Percentiles rank a stretch among this genome's conserved stretches.
Evolutionary conservation across 1,140 invertebrate genomes (phyloP).

Genomic region (Hirudo medicinalis): DNA sequence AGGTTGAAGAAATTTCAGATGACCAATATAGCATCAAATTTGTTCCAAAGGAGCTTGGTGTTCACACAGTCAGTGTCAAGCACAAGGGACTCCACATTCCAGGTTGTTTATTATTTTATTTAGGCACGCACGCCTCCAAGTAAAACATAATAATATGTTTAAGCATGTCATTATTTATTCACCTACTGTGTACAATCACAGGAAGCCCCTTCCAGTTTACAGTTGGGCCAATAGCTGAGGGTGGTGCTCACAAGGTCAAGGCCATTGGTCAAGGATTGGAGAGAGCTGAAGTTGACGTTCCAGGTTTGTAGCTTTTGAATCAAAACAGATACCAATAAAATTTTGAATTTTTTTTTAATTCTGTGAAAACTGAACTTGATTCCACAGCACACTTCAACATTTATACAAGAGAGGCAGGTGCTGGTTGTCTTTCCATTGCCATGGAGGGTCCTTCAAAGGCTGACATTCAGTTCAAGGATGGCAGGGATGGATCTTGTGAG

Average conservation of each 20-base stretch:
- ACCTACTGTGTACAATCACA: constrained; percentile 20
- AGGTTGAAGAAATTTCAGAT: constrained; percentile 64
- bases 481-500: constrained; percentile 80
- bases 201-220: constrained; percentile 50
- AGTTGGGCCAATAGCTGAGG: constrained; percentile 63
- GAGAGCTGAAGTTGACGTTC: constrained; percentile 60
- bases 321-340: neutral
- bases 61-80: constrained; percentile 88
- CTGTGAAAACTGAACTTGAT: constrained; percentile 19
- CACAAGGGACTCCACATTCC: constrained; percentile 95
- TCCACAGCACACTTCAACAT: constrained; percentile 74
- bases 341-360: neutral
- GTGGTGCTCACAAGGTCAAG: constrained; percentile 56
- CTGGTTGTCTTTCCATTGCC: constrained; percentile 82
- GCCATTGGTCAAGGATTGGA: constrained; percentile 86
- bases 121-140: too few species aligned
- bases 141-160: neutral
- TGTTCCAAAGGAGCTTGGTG: constrained; percentile 89
- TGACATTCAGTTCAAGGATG: constrained; percentile 78
- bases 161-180: neutral
- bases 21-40: constrained; percentile 88
- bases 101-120: constrained; percentile 42
- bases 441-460: constrained; percentile 94
- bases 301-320: constrained; percentile 43
- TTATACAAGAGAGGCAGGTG: constrained; percentile 91